These are phyloP conservation scores for Apodemus speciosus DNA, from an alignment of 2,113 vertebrate genomes.

Conservation along the genomic window DNA sequence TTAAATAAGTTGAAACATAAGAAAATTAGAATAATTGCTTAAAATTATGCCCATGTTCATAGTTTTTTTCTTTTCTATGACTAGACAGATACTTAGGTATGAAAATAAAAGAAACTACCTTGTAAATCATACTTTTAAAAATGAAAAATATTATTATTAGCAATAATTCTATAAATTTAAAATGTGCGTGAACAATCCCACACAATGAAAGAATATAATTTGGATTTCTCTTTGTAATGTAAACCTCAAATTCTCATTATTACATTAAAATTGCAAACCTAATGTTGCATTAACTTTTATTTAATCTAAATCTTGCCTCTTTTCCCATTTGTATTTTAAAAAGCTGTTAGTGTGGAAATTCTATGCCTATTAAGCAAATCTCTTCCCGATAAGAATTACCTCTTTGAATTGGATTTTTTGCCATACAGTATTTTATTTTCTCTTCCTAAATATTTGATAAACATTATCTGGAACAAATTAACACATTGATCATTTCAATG, in stretches of 20 bases:
- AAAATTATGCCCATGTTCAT: neutral
- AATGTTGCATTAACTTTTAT: slow-evolving; percentile 70
- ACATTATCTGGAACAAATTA: slow-evolving; percentile 71
- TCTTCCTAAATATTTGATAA: slow-evolving; percentile 77
- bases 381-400: slow-evolving; percentile 36
- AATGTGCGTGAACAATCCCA: neutral
- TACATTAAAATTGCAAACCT: slow-evolving; percentile 70
- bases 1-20: neutral
- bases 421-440: slow-evolving; percentile 56
- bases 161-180: neutral
- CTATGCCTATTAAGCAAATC: slow-evolving; percentile 57
- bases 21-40: neutral
- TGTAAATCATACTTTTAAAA: neutral
- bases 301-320: slow-evolving; percentile 67
- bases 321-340: slow-evolving; percentile 68
- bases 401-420: slow-evolving; percentile 62
- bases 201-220: slow-evolving; percentile 14
- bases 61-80: neutral
- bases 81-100: neutral
- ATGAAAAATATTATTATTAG: neutral
- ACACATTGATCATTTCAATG: slow-evolving; percentile 69
- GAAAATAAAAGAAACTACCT: neutral
- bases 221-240: slow-evolving; percentile 12
- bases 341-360: slow-evolving; percentile 59
- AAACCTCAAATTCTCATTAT: slow-evolving; percentile 55